Evolutionary conservation across 1,140 invertebrate species (phyloP), one percentile per base, ranked within the genome.

Genomic region (Agrilus planipennis): DNA sequence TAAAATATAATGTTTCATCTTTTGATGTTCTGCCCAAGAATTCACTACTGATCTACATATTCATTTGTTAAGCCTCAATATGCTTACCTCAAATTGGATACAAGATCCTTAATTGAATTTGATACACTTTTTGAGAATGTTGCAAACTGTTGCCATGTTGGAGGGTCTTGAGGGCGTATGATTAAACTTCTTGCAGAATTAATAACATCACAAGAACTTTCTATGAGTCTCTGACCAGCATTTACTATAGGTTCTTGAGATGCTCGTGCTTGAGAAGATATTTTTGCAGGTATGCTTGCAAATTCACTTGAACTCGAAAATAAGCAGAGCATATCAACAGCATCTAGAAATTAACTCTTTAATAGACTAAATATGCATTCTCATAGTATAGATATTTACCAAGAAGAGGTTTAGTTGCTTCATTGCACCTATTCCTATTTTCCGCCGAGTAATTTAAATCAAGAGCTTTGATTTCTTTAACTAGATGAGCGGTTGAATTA

Each of bases 221-320:
- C 79, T 34, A 80, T 77, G 36, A 94, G 85, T 7, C 76, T 72
- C 47, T 77, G 76, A 21, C 88, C 90, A n/a, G 90, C 78, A 1
- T 72, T 66, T 0, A 88, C 74, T 19, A 99, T 89, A 0, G 92
- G 89, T 53, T 90, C 84, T 60, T 97, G 92, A 1, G 78, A 77
- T 20, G 69, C 67, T 14, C 77, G 63, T 0, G 82, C 87, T 55
- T 82, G 78, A 0, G 70, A 57, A 0, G 88, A 90, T 40, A 98
- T 94, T 55, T 84, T 82, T 0, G 92, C 92, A 0, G 92, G 91
- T 34, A 91, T 78, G 29, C 84, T 83, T 1, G 85, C 78, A 61
- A 96, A 97, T 62, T 97, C 91, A 0, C 90, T 85, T 9, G 87
- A 90, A 41, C 81, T 84, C 1, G 92, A 91, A 64, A 94, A 99